phyloP scores from a whole-genome alignment of 2,888 invertebrate genomes.

The Acrobasis consociella region DNA sequence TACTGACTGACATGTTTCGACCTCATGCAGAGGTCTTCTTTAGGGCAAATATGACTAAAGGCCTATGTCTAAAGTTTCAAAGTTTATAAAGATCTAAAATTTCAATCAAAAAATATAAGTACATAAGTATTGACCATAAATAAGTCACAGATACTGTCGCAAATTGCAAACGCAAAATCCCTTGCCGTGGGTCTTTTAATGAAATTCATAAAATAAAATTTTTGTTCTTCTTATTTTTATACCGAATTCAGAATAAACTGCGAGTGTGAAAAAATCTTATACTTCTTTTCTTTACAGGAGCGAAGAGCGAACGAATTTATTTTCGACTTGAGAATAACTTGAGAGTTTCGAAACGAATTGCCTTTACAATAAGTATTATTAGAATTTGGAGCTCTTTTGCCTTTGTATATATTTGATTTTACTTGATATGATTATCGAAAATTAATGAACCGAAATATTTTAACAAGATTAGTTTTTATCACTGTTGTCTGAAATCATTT shows the following conservation, averaged over 20 bases:
- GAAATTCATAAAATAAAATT: neutral
- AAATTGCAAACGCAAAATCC: neutral
- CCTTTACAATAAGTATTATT: neutral
- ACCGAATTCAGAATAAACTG: neutral
- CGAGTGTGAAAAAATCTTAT: neutral
- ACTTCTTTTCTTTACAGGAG: neutral
- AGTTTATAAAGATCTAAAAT: no score
- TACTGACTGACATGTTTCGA: no score
- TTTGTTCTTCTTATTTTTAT: neutral
- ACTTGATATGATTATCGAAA: neutral
- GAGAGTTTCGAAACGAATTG: neutral
- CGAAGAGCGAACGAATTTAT: neutral
- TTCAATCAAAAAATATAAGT: no score
- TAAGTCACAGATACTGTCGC: neutral
- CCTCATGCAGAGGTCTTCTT: no score
- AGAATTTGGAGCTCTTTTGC: neutral
- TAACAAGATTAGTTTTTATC: neutral
- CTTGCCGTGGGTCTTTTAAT: neutral
- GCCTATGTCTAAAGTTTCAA: no score
- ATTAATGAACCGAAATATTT: conserved; percentile 1
- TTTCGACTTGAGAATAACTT: neutral
- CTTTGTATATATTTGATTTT: neutral
- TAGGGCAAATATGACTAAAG: no score
- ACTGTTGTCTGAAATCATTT: neutral
- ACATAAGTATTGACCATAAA: no score